Base-by-base conservation (phyloP, 2,797 vertebrate species). In the Apogon hyalosoma region DNA sequence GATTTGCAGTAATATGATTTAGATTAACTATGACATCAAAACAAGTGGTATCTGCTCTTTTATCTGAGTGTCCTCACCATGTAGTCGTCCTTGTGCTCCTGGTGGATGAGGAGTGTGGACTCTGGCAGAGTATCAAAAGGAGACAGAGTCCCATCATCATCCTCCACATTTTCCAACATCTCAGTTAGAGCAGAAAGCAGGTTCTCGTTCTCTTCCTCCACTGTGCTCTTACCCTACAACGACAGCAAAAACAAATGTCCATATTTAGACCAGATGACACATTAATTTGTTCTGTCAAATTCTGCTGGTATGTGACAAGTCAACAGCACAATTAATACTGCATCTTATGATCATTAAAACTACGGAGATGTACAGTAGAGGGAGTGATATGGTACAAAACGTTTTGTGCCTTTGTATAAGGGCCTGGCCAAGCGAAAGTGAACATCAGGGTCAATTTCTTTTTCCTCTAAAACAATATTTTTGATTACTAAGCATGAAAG, bases 81-180 rank as follows among this genome's bases (percentile, higher is more conserved):
- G 5, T 92, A 69, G 66, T 80, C 82, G 39, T 95, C 92, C 51
- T 78, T 86, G 68, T 62, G 80, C 55, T 89, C 92, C 36, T 91
- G 88, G 0, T 90, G 90, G 1, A 82, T 87, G 63, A 98, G 94
- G 21, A 98, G 92, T 57, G 95, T 93, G 0, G 93, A 88, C 12
- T 98, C 95, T 11, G 96, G 95, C 78, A 98, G 92, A 9, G 91
- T 93, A 80, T 97, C 96, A 2, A 99, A 99, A 0, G 98, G 97
- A n/a, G 97, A 98, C 51, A 96, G 80, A 4, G 93, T 95, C 68
- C 51, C 42, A 1, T 80, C 70, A 0, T 96, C 96, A 2, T 97
- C 96, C 10, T 96, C 97, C 0, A 96, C 96, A 62, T 94, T 95
- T 88, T 97, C 98, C 87, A 99, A 88, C 80, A 98, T 98, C 90